Conservation (phyloP, 2,888 invertebrate species). For the Tribolium freemani region DNA sequence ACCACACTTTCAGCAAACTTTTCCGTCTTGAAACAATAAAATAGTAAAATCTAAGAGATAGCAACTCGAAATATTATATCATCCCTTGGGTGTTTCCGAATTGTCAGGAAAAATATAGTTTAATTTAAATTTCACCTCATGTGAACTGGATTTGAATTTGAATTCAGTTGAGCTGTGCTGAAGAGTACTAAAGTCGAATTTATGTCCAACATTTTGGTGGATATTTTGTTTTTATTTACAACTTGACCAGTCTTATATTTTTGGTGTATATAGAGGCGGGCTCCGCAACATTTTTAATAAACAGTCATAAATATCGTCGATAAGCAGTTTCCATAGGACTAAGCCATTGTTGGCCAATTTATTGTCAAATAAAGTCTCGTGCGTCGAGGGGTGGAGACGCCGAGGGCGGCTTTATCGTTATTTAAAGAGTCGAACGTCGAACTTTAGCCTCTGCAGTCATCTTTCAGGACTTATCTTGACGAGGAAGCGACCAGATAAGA, state of each 20-base stretch:
- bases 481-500: constrained; percentile 61
- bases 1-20: background rate
- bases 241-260: background rate
- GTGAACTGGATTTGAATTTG: background rate
- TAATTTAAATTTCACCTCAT: background rate
- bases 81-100: too few species aligned
- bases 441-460: constrained; percentile 60
- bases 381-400: constrained; percentile 5
- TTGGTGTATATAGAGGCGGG: background rate
- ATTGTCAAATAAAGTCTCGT: constrained; percentile 37
- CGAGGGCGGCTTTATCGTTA: constrained; percentile 41
- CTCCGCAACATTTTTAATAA: constrained; percentile 15
- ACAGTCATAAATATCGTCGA: constrained; percentile 19
- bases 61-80: too few species aligned
- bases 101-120: too few species aligned
- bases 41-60: too few species aligned
- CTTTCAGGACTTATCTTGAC: constrained; percentile 51
- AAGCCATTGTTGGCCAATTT: constrained; percentile 32
- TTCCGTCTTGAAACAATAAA: background rate
- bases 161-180: background rate
- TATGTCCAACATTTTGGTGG: background rate
- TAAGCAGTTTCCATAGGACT: constrained; percentile 17
- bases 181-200: background rate
- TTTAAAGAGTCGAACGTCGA: constrained; percentile 59
- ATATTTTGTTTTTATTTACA: background rate